phyloP scores from a whole-genome alignment of 2,113 vertebrate genomes.

The Irena cyanogastra region DNA sequence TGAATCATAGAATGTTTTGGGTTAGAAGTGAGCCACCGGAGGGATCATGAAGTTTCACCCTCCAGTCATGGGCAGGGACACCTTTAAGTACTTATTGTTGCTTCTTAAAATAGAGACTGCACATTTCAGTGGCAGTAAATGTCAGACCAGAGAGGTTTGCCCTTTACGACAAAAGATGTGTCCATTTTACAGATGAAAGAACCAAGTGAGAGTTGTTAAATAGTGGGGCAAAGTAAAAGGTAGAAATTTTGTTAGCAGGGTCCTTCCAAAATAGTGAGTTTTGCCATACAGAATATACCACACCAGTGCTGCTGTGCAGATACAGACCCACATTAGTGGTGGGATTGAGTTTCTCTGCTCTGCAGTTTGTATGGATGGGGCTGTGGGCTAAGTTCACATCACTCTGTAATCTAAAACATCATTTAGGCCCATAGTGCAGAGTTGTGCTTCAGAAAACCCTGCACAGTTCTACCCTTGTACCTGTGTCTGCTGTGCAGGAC shows the following conservation, averaged over 20 bases:
- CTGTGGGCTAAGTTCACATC: not conserved
- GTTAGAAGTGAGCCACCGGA: not conserved
- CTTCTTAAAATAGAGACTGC: not conserved
- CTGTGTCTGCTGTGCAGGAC: not conserved
- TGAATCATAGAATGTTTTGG: not conserved
- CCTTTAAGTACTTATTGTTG: not conserved
- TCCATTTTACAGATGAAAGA: not conserved
- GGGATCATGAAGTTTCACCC: not conserved
- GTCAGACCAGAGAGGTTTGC: not conserved
- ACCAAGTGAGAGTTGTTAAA: not conserved
- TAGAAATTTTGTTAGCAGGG: not conserved
- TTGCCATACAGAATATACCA: not conserved
- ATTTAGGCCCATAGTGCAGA: not conserved
- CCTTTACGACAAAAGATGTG: accelerated
- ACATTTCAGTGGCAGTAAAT: not conserved
- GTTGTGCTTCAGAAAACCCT: not conserved
- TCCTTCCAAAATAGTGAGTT: not conserved
- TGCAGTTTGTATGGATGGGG: not conserved
- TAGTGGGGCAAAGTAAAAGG: not conserved
- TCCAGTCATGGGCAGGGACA: not conserved
- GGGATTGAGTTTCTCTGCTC: not conserved
- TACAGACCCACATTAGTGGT: not conserved
- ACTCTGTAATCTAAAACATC: not conserved
- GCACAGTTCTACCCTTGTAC: not conserved
- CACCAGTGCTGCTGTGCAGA: not conserved